Evolutionary conservation across 2,113 vertebrate species (phyloP), one percentile per base, ranked within the genome.

Genomic region (Ancistrus triradiatus): DNA sequence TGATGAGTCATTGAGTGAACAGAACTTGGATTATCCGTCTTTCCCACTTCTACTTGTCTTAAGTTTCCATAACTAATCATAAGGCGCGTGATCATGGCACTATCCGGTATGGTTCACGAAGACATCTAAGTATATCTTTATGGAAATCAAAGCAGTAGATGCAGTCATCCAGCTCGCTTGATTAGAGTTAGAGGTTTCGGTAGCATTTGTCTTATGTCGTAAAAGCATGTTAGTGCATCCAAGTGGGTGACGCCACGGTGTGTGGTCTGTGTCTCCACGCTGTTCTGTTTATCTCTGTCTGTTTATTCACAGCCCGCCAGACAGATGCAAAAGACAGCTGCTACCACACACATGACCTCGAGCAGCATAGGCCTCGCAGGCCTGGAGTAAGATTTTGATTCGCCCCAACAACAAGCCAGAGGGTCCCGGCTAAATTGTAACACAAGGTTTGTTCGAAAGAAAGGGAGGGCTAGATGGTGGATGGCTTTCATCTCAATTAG

Each of bases 311-410:
- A 52, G 55, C 18, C 56, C 51, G 53, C 43, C 64, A 73, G 63
- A 61, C 71, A 74, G 66, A 74, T 74, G 66, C 66, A 53, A 50
- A 50, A 60, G 66, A 65, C 71, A 74, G 71, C 71, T 74, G 71
- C 58, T 74, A 37, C 37, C 55, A 66, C 53, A 66, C 43, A 19
- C 61, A 51, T 53, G 33, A 56, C 65, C 60, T 50, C 18, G 5
- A 49, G 33, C 21, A 13, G 40, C 10, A 17, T 24, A 69, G 66
- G 60, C 66, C 60, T 65, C 17, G 24, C 35, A 28, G 28, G 49
- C 61, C 61, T 33, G 56, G 43, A 40, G 21, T 31, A 69, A 53
- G 61, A 69, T 69, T 69, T 60, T 49, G 48, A 47, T 25, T 49
- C 24, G 19, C n/a, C 25, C 55, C 55, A 49, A n/a, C 15, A 27